These are phyloP conservation scores for Melanotaenia pygmaea DNA, from an alignment of 2,797 vertebrate genomes.

Conservation along the genomic window DNA sequence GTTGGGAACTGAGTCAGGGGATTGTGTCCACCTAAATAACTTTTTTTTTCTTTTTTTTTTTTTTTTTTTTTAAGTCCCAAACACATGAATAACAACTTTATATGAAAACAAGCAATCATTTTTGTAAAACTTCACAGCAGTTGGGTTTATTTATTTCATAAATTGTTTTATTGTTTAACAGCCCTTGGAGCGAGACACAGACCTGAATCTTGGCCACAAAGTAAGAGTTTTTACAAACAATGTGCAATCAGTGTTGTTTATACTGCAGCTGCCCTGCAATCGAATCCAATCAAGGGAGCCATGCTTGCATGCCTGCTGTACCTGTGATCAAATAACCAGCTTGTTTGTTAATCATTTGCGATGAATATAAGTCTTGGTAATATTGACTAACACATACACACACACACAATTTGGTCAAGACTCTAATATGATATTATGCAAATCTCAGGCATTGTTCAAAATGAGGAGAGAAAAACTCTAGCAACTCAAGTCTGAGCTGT, in stretches of 20 bases:
- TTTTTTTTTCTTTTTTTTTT: no score
- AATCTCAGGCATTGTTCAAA: constrained; percentile 36
- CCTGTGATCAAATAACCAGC: constrained; percentile 52
- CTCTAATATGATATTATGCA: constrained; percentile 24
- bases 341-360: constrained; percentile 57
- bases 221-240: constrained; percentile 65
- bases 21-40: neutral
- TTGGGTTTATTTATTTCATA: constrained; percentile 41
- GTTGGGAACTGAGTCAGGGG: neutral
- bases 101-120: constrained; percentile 8
- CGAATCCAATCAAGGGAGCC: constrained; percentile 69
- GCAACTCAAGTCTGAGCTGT: constrained; percentile 42
- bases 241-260: constrained; percentile 77
- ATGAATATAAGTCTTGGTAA: constrained; percentile 51
- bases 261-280: constrained; percentile 63
- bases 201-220: constrained; percentile 53
- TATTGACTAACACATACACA: constrained; percentile 20
- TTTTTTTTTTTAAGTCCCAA: no score
- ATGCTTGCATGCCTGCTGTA: constrained; percentile 48
- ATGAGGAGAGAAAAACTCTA: constrained; percentile 28
- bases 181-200: constrained; percentile 29
- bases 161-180: constrained; percentile 51
- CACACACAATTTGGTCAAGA: constrained; percentile 11
- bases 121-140: constrained; percentile 6
- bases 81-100: neutral